Percentiles rank a stretch among this genome's conserved stretches.
phyloP scores from a whole-genome alignment of 2,797 vertebrate species.

The Ispidina picta region DNA sequence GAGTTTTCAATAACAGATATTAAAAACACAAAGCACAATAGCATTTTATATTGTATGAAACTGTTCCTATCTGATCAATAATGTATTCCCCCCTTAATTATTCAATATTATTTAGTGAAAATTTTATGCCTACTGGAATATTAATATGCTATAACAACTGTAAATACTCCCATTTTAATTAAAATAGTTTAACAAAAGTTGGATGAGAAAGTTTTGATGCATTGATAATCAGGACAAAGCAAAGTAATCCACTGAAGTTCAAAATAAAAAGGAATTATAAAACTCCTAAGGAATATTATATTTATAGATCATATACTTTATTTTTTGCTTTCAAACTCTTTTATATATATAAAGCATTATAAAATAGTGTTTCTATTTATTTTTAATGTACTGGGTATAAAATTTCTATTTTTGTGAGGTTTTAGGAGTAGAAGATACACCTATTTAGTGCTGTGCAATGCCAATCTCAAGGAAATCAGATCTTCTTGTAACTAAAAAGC shows the following conservation, averaged over 20 bases:
- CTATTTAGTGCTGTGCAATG: background rate
- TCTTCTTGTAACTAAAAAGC: conserved; percentile 4
- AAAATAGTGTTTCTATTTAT: background rate
- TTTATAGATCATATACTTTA: background rate
- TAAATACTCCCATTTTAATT: conserved; percentile 76
- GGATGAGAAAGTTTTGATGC: conserved; percentile 30
- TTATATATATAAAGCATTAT: background rate
- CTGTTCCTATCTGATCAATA: conserved; percentile 70
- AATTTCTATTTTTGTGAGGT: background rate
- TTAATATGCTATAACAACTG: conserved; percentile 70
- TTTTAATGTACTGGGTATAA: background rate
- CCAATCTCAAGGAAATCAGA: background rate
- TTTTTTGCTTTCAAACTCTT: background rate
- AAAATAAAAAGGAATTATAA: conserved; percentile 22
- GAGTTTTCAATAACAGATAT: conserved; percentile 34
- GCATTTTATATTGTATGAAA: conserved; percentile 38
- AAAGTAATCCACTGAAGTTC: conserved; percentile 10
- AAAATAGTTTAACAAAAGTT: conserved; percentile 60
- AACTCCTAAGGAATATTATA: background rate
- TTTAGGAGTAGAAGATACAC: background rate
- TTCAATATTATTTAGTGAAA: conserved; percentile 76
- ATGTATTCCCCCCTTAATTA: conserved; percentile 79
- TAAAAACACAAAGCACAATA: conserved; percentile 20
- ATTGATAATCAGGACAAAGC: background rate
- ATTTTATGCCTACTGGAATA: conserved; percentile 65